A percentile compares a stretch with the other conserved stretches of the same genome.
Conservation (phyloP, 1,140 invertebrate species). For the Drosophila sulfurigaster region DNA sequence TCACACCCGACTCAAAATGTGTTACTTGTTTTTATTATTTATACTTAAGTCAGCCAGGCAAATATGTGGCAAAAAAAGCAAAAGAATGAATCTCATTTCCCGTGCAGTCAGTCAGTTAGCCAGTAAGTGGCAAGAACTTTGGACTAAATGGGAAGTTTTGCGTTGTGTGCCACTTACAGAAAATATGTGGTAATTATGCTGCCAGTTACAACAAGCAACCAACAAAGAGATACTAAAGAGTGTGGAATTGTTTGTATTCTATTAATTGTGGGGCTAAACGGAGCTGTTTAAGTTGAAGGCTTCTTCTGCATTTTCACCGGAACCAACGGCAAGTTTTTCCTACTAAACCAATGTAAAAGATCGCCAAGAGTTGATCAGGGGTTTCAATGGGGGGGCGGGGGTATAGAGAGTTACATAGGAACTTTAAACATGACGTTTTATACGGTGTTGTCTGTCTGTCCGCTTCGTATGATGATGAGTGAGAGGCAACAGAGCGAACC, state of each 20-base stretch:
- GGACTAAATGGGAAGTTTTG: slow-evolving; percentile 75
- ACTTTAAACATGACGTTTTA: slow-evolving; percentile 65
- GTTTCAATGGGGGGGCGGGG: background rate
- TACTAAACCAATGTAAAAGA: slow-evolving; percentile 20
- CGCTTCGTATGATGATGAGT: slow-evolving; percentile 41
- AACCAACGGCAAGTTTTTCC: slow-evolving; percentile 69
- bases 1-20: too few species aligned
- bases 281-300: slow-evolving; percentile 47
- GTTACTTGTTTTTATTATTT: too few species aligned
- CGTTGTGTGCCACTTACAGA: slow-evolving; percentile 77
- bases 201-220: slow-evolving; percentile 67
- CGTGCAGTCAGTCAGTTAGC: slow-evolving; percentile 44
- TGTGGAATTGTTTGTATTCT: slow-evolving; percentile 73
- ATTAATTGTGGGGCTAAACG: slow-evolving; percentile 78
- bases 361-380: background rate
- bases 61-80: slow-evolving; percentile 62
- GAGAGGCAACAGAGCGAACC: slow-evolving; percentile 70
- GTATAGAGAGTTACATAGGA: slow-evolving; percentile 10
- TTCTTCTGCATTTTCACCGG: slow-evolving; percentile 70
- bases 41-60: slow-evolving; percentile 20
- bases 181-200: slow-evolving; percentile 80
- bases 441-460: slow-evolving; percentile 31
- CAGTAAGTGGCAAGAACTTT: slow-evolving; percentile 52
- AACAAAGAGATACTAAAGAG: slow-evolving; percentile 43
- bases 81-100: slow-evolving; percentile 77